These are phyloP conservation scores for Pangasius larnaudii DNA, from an alignment of 2,797 vertebrate species.

Conservation along the genomic window DNA sequence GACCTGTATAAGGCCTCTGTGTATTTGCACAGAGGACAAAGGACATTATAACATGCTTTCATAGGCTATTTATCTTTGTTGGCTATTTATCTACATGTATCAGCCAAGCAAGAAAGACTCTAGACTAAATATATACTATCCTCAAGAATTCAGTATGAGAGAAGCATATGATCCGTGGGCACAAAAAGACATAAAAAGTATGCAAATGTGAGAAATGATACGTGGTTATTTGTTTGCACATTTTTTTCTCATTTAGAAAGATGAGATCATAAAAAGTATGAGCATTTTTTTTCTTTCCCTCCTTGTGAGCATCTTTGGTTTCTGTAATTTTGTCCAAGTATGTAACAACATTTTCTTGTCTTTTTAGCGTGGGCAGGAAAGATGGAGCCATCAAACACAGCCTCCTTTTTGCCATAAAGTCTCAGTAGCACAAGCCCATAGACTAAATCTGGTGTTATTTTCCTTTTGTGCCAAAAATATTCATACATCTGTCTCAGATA, in stretches of 20 bases:
- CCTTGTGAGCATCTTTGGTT: background rate
- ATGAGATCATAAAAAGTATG: background rate
- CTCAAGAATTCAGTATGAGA: background rate
- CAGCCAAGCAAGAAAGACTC: background rate
- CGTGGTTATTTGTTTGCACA: background rate
- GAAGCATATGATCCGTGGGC: background rate
- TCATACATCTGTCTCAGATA: background rate
- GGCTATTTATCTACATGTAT: background rate
- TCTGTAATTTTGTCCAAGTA: background rate
- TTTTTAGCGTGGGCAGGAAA: background rate
- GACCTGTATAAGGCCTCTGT: background rate
- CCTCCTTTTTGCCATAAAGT: constrained; percentile 1
- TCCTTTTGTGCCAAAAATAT: background rate
- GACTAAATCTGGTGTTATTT: background rate
- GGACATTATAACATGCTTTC: background rate
- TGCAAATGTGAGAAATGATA: constrained; percentile 5
- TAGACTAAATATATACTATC: background rate
- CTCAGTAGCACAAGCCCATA: background rate
- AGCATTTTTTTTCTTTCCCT: background rate
- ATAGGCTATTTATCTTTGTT: background rate
- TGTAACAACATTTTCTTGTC: background rate
- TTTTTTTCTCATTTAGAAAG: background rate
- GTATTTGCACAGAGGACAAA: background rate
- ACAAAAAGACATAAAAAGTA: background rate
- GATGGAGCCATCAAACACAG: background rate